phyloP scores from a whole-genome alignment of 2,113 vertebrate genomes.

The Acanthochromis polyacanthus region DNA sequence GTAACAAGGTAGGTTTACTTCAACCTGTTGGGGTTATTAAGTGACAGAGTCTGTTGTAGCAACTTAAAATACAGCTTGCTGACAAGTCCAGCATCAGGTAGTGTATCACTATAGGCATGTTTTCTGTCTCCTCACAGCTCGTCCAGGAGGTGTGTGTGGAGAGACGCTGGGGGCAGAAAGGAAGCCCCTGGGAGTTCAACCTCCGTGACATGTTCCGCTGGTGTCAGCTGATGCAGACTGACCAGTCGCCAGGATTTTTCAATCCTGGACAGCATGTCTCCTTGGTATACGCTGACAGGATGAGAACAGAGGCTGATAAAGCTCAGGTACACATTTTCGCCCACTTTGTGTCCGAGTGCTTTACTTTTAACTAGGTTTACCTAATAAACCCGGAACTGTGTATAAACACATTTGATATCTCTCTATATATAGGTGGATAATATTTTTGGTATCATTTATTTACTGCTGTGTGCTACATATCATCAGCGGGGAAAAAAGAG shows the following conservation, averaged over 20 bases:
- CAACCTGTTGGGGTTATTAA: not conserved
- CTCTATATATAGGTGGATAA: too few species aligned
- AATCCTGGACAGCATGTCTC: conserved; percentile 94
- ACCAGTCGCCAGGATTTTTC: conserved; percentile 92
- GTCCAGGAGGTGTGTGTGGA: conserved; percentile 90
- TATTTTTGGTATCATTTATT: too few species aligned
- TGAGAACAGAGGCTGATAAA: conserved; percentile 92
- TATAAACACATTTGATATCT: too few species aligned
- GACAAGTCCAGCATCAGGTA: too few species aligned
- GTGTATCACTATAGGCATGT: too few species aligned
- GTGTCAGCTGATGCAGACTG: conserved; percentile 97
- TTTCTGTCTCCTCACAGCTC: conserved; percentile 79
- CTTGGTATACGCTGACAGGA: conserved; percentile 93
- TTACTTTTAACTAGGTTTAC: too few species aligned
- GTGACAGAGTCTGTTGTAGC: not conserved
- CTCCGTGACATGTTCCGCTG: conserved; percentile 97
- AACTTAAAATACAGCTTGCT: not conserved
- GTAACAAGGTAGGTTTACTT: conserved; percentile 87
- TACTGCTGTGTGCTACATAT: too few species aligned
- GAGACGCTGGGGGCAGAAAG: conserved; percentile 94
- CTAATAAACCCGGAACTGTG: too few species aligned
- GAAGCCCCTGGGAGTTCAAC: conserved; percentile 99
- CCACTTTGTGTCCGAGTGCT: not conserved
- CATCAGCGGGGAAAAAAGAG: too few species aligned
- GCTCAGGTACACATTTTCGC: conserved; percentile 83